Evolutionary conservation across 37 sponge, comb jelly and placozoan genomes (phyloP), one percentile per base, ranked within the genome.

Genomic region (Chondrilla cf. caribensis): DNA sequence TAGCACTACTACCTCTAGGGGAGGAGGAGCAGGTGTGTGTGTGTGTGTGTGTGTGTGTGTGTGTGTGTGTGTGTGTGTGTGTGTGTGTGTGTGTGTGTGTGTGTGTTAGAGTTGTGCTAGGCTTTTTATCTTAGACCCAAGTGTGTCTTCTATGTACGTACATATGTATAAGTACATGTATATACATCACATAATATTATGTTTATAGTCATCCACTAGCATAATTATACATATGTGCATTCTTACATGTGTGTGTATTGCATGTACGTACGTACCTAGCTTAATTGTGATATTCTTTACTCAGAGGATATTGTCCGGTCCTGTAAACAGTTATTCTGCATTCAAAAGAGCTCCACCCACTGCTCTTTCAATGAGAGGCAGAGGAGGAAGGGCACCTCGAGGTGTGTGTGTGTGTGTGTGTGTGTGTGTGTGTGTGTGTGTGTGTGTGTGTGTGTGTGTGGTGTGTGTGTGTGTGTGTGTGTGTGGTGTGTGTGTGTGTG

Each of bases 11-110:
- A 37, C 94, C 90, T 38, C 85, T 90, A n/a, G 39, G 85, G 2
- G 90, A 89, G 25, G 87, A 93, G 5, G 94, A 93, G 57, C 94
- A 93, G 90, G 39, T 79, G 62, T 24, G 81, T 64, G 60, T 25
- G 54, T 7, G 19, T 21, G 28, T 58, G 54, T 11, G 28, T 29
- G 26, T 25, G 66, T 64, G 66, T 64, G 66, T n/a, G n/a, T n/a
- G 11, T 11, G 11, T 54, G 57, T 17, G 57, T 54, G 57, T 18
- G 6, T 59, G 2, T 59, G 59, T 28, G 43, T 37, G 6, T 54
- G 59, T 78, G 79, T 43, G 9, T 54, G 22, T 28, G 83, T 51
- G 70, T 64, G n/a, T n/a, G n/a, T n/a, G n/a, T n/a, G n/a, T n/a
- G n/a, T n/a, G n/a, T n/a, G n/a, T n/a, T n/a, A n/a, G 66, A 37